Base-by-base conservation (phyloP, 2,113 vertebrate genomes). In the Daubentonia madagascariensis region DNA sequence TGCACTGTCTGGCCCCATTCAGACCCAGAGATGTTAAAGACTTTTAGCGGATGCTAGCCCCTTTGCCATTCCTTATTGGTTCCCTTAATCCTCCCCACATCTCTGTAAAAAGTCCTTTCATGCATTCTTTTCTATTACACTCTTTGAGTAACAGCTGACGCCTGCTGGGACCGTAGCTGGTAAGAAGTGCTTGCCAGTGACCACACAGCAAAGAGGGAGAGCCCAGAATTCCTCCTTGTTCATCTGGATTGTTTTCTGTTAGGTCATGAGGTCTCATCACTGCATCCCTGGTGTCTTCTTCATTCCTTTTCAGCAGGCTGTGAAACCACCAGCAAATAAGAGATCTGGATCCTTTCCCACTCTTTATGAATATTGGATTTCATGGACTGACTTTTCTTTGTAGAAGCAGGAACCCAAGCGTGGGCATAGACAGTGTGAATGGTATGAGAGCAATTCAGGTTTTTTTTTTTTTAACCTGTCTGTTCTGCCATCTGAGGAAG, bases 361-460 rank as follows among this genome's bases (percentile, higher is more conserved):
- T 43, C 75, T 80, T 96, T 87, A 85, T 48, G 50, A 96, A 92
- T 86, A 80, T 54, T 96, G 30, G 61, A n/a, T 89, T 94, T 96
- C 54, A 92, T n/a, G 50, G 32, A 17, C 54, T 78, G 83, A 89
- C 89, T 95, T 94, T 59, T 83, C 92, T 89, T 84, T 91, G 37
- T 80, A 75, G 73, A 87, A 94, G 37, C 52, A 96, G 91, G 45
- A 95, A 50, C 13, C 11, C 35, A 81, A 78, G 61, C 30, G 18
- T 93, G 86, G 50, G 72, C 32, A 75, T 32, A 73, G 59, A 57
- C 63, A 68, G 18, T 67, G 57, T 67, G 63, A 96, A 89, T 72
- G 67, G n/a, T 28, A 95, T 73, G n/a, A 84, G 68, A 79, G 65
- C 81, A 92, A 91, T 52, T 16, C 32, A 30, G 32, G 30, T 61